Conservation (phyloP, 2,113 vertebrate species). For the Halichoerus grypus region DNA sequence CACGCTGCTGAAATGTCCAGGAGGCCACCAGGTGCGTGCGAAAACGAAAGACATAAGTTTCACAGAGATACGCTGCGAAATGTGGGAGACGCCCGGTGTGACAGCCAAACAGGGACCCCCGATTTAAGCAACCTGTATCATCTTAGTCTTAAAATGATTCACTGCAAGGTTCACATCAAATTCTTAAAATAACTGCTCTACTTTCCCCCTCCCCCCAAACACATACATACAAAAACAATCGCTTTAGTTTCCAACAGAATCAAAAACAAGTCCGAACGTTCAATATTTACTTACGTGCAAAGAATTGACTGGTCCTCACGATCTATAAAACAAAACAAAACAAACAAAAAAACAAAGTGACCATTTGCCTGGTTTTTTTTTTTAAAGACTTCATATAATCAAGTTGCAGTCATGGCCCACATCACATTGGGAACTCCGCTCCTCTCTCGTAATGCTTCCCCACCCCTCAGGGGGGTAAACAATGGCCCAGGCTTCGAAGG, state of each 20-base stretch:
- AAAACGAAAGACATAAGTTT: background rate
- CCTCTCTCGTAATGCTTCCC: background rate
- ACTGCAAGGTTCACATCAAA: background rate
- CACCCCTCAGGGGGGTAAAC: background rate
- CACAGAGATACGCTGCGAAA: slow-evolving; percentile 9
- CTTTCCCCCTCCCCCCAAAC: background rate
- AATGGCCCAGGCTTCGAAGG: background rate
- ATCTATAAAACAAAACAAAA: slow-evolving; percentile 90
- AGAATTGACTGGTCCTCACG: slow-evolving; percentile 99
- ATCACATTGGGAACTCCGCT: background rate
- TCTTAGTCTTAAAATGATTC: background rate
- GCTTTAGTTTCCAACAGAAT: slow-evolving; percentile 40
- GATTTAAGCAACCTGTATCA: slow-evolving; percentile 4
- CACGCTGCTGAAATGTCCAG: background rate
- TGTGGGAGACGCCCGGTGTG: background rate
- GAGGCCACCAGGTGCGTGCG: background rate
- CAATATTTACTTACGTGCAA: slow-evolving; percentile 96
- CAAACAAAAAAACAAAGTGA: slow-evolving; percentile 80
- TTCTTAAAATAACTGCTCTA: background rate
- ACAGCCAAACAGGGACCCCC: background rate
- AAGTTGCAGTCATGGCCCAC: background rate
- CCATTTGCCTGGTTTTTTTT: slow-evolving; percentile 28
- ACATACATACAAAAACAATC: background rate
- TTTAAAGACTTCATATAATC: background rate
- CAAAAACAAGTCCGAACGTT: slow-evolving; percentile 22